Evolutionary conservation across 2,113 vertebrate genomes (phyloP).

Genomic region (Hoplias malabaricus): DNA sequence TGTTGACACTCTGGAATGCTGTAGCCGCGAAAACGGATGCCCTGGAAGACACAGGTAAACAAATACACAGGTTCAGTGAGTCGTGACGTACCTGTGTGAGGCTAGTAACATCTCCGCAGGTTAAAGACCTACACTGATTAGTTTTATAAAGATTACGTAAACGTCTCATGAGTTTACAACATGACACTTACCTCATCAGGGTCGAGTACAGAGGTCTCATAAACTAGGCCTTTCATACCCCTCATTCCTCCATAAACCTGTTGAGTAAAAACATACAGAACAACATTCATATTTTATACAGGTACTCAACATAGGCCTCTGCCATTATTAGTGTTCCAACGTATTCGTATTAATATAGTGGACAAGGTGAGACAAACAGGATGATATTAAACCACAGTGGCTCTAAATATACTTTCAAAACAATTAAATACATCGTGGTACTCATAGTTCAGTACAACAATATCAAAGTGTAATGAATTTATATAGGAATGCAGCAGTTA

Average conservation of each 20-base stretch:
- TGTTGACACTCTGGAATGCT: conserved; percentile 97
- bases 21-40: conserved; percentile 93
- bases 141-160: background rate
- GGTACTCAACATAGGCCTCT: too few relatives aligned
- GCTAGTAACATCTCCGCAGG: background rate
- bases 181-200: conserved; percentile 86
- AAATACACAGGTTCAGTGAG: background rate
- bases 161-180: background rate
- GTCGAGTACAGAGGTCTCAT: conserved; percentile 95
- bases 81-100: background rate
- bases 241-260: conserved; percentile 97
- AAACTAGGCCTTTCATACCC: conserved; percentile 95
- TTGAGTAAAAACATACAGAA: background rate
- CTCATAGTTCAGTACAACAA: too few relatives aligned
- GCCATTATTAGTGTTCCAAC: too few relatives aligned
- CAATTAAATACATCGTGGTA: too few relatives aligned
- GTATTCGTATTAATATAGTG: too few relatives aligned
- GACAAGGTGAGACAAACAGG: too few relatives aligned
- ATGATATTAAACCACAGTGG: too few relatives aligned
- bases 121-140: background rate
- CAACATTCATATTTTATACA: fast-evolving
- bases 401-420: too few relatives aligned
- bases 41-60: conserved; percentile 68
- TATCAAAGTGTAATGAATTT: background rate
- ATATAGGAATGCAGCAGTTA: background rate